Conservation (phyloP, 2,888 invertebrate species). For the Abscondita cerata region DNA sequence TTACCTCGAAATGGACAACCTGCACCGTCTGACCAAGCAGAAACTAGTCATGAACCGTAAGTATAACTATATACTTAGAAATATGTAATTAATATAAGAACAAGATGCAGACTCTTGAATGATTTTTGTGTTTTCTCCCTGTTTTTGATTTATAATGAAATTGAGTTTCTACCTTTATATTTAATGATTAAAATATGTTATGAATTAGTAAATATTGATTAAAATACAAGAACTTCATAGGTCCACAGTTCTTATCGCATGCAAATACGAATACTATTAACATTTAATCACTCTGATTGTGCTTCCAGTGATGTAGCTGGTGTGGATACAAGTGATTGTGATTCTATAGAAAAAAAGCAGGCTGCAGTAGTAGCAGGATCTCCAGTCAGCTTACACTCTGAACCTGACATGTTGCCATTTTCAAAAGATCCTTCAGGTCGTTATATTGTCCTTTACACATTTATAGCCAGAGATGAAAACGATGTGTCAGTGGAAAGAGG, state of each 20-base stretch:
- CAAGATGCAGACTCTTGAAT: no score
- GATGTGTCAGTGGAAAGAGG: conserved; percentile 93
- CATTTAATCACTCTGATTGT: no score
- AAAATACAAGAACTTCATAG: no score
- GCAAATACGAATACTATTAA: no score
- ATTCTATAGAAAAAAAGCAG: conserved; percentile 66
- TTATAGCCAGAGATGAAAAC: conserved; percentile 91
- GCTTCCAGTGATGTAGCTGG: conserved; percentile 52
- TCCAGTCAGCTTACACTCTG: conserved; percentile 61
- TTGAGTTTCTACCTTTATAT: no score
- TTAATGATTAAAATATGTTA: no score
- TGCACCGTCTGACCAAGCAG: conserved; percentile 64
- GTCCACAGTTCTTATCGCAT: no score
- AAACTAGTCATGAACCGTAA: conserved; percentile 66
- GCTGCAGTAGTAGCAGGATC: conserved; percentile 57
- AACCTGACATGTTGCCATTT: conserved; percentile 72
- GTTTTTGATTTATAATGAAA: no score
- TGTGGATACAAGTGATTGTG: conserved; percentile 67
- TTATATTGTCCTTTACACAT: conserved; percentile 92
- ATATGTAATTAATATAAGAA: no score
- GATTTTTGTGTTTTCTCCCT: no score
- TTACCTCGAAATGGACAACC: conserved; percentile 72
- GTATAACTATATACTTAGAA: no score
- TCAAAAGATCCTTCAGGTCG: conserved; percentile 86
- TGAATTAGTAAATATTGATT: no score